These are phyloP conservation scores for Corythornis madagascariensis DNA, from an alignment of 2,113 vertebrate species.

Conservation along the genomic window DNA sequence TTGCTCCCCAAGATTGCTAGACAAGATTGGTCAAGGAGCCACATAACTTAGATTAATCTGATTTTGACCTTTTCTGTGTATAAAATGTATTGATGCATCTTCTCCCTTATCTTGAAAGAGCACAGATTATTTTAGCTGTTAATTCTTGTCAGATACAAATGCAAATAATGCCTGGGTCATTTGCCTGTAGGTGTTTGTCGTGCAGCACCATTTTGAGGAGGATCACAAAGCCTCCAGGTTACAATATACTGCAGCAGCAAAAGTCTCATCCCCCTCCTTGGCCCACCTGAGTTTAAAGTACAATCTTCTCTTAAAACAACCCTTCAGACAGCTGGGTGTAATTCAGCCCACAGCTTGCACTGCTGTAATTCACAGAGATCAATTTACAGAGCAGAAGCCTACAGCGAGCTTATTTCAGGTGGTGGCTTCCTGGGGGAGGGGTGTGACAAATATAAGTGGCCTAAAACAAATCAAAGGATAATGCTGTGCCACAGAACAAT, in stretches of 20 bases:
- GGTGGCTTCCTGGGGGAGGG: background rate
- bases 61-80: background rate
- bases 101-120: background rate
- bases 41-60: background rate
- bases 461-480: constrained; percentile 13
- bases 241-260: background rate
- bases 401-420: background rate
- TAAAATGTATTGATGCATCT: background rate
- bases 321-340: background rate
- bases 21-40: background rate
- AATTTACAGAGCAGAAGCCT: background rate
- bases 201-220: background rate
- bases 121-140: background rate
- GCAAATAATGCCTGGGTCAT: too few relatives aligned
- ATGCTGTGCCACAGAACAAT: background rate
- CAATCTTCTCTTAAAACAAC: background rate
- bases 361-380: background rate
- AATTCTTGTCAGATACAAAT: background rate
- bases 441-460: constrained; percentile 2
- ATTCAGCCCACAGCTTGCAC: background rate
- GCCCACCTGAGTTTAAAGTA: background rate
- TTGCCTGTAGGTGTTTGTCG: rapidly evolving
- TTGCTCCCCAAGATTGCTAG: background rate
- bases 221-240: background rate
- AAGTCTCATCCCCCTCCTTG: background rate